phyloP scores from a whole-genome alignment of 2,113 vertebrate genomes.

The Pituophis catenifer region DNA sequence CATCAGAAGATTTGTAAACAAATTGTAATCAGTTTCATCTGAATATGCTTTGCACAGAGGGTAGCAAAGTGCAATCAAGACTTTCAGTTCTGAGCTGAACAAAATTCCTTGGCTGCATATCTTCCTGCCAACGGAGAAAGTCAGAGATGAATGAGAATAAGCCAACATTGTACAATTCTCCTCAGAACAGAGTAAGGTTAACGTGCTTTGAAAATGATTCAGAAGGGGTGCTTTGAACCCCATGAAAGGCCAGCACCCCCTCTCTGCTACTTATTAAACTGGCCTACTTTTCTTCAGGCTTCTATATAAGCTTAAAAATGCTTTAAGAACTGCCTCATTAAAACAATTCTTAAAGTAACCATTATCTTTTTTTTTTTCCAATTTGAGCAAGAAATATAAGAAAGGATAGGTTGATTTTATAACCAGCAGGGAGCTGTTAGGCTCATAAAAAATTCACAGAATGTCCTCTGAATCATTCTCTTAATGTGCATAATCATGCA shows the following conservation, averaged over 20 bases:
- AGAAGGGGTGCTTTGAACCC: neutral
- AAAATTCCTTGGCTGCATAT: neutral
- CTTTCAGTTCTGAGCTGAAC: neutral
- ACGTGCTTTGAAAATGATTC: neutral
- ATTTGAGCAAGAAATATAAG: neutral
- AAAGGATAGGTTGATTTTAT: neutral
- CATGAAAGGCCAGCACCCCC: neutral
- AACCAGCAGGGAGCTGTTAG: neutral
- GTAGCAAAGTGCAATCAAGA: neutral
- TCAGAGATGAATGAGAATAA: neutral
- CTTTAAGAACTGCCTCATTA: neutral
- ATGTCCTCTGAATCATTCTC: neutral
- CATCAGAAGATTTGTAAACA: neutral
- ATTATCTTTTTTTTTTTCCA: neutral
- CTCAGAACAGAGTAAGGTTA: neutral
- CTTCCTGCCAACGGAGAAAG: neutral
- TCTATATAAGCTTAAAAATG: neutral
- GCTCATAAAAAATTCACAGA: neutral
- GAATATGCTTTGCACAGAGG: neutral
- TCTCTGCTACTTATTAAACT: neutral
- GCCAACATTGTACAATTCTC: neutral
- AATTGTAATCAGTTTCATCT: neutral
- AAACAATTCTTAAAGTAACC: neutral
- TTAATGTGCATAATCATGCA: neutral
- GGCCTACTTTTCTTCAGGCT: neutral